phyloP scores from a whole-genome alignment of 2,888 invertebrate species.

The Metallyticus violacea region DNA sequence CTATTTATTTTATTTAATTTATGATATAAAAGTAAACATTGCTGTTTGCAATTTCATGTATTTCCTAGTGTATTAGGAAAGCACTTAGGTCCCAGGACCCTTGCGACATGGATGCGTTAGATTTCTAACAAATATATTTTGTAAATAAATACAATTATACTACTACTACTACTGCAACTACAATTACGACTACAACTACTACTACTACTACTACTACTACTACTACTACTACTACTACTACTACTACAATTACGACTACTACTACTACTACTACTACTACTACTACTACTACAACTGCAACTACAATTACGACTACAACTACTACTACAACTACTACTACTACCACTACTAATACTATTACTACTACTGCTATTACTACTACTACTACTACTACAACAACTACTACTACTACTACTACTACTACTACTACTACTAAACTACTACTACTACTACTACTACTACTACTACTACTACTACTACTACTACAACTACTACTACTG shows the following conservation, averaged over 20 bases:
- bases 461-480: neutral
- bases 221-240: neutral
- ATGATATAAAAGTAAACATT: no score
- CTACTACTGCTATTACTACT: neutral
- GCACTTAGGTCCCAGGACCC: no score
- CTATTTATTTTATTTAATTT: no score
- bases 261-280: neutral
- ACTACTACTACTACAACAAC: neutral
- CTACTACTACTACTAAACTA: neutral
- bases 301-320: neutral
- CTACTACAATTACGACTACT: neutral
- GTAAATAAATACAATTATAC: no score
- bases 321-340: neutral
- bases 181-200: neutral
- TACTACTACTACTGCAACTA: no score
- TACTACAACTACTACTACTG: neutral
- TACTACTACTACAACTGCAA: neutral
- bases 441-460: neutral
- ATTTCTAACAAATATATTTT: no score
- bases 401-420: neutral
- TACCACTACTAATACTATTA: neutral
- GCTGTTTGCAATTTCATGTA: no score
- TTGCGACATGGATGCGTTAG: no score
- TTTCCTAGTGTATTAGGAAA: no score
- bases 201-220: neutral